These are phyloP conservation scores for Aspidoscelis tigris DNA, from an alignment of 2,113 vertebrate species.

Conservation along the genomic window DNA sequence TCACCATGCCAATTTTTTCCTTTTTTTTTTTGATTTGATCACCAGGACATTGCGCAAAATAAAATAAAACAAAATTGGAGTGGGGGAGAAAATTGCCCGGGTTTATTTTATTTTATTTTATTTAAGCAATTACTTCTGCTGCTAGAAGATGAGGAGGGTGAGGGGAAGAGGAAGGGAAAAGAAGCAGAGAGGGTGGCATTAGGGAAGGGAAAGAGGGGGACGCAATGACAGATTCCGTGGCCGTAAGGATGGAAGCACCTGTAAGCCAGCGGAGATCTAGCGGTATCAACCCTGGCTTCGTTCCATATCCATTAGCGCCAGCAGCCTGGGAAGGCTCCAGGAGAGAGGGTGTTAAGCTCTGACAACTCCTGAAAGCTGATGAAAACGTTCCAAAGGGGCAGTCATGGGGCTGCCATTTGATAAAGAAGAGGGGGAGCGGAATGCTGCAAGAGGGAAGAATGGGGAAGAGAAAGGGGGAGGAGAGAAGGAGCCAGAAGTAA, in stretches of 20 bases:
- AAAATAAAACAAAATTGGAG: constrained; percentile 61
- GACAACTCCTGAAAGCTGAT: constrained; percentile 74
- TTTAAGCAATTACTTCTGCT: constrained; percentile 67
- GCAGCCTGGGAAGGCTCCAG: constrained; percentile 65
- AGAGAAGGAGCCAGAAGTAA: constrained; percentile 67
- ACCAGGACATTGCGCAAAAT: constrained; percentile 67
- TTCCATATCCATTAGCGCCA: constrained; percentile 75
- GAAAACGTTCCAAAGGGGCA: constrained; percentile 74
- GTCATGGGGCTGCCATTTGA: constrained; percentile 66
- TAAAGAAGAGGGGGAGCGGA: constrained; percentile 28
- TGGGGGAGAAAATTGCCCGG: constrained; percentile 53
- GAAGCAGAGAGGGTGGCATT: constrained; percentile 42
- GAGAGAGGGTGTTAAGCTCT: constrained; percentile 71
- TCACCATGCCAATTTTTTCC: constrained; percentile 66
- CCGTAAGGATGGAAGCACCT: constrained; percentile 74
- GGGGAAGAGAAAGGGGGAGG: constrained; percentile 20
- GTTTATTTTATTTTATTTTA: background rate
- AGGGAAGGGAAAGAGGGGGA: constrained; percentile 49
- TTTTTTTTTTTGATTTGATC: constrained; percentile 69
- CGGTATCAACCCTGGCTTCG: constrained; percentile 73
- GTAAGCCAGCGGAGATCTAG: constrained; percentile 71
- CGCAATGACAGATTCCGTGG: constrained; percentile 55
- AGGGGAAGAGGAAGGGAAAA: constrained; percentile 27
- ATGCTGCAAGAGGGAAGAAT: background rate
- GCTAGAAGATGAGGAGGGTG: constrained; percentile 28